A percentile compares a stretch with the other conserved stretches of the same genome.
phyloP scores from a whole-genome alignment of 2,113 vertebrate genomes.

The Chrysochloris asiatica region DNA sequence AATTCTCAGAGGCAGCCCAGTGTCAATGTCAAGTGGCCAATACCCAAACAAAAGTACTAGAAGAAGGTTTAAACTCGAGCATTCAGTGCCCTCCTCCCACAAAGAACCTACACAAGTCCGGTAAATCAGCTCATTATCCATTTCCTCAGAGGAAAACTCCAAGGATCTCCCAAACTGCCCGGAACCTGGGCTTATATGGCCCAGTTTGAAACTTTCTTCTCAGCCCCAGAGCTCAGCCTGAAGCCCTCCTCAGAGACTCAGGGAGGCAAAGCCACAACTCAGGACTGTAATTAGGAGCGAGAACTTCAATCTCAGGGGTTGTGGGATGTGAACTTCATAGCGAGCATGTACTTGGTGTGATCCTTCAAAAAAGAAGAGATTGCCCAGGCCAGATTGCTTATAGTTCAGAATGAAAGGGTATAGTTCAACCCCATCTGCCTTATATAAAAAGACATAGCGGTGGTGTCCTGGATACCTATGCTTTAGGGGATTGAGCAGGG shows the following conservation, averaged over 20 bases:
- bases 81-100: neutral
- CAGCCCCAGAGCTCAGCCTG: neutral
- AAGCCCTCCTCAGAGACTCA: neutral
- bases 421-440: neutral
- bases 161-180: conserved; percentile 74
- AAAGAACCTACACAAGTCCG: neutral
- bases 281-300: neutral
- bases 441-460: fast-evolving
- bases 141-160: conserved; percentile 75
- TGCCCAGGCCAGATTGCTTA: neutral
- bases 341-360: neutral
- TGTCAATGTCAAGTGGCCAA: fast-evolving
- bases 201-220: conserved; percentile 42
- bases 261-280: neutral
- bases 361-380: neutral
- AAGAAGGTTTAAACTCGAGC: neutral
- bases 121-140: conserved; percentile 65
- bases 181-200: conserved; percentile 74
- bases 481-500: neutral
- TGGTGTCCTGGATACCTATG: neutral
- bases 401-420: neutral
- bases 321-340: neutral
- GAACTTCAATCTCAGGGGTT: neutral
- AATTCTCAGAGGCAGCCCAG: neutral
- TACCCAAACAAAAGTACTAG: neutral